Conservation (phyloP, 2,113 vertebrate species). For the Marmota monax region DNA sequence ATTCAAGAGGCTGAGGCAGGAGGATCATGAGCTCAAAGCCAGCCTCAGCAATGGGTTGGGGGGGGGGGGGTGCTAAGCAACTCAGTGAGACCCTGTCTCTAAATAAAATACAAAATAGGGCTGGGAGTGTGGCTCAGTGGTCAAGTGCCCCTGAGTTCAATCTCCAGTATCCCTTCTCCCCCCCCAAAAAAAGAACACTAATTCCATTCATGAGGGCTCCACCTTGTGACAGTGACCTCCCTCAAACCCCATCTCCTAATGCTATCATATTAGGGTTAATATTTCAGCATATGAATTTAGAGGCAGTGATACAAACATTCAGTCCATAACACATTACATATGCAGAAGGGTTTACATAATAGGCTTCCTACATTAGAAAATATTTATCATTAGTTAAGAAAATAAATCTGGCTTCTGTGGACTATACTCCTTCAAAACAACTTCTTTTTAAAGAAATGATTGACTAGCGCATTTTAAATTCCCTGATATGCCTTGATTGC, state of each 20-base stretch:
- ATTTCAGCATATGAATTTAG: background rate
- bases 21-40: no score
- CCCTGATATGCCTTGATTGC: background rate
- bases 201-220: background rate
- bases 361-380: background rate
- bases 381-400: background rate
- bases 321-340: background rate
- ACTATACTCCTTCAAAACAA: background rate
- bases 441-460: conserved; percentile 46
- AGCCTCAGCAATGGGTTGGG: no score
- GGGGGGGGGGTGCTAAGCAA: no score
- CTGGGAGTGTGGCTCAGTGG: no score
- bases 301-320: background rate
- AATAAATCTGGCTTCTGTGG: background rate
- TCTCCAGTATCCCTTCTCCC: no score
- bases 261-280: background rate
- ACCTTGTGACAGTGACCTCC: background rate
- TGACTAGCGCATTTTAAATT: conserved; percentile 3
- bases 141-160: no score
- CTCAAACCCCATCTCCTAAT: background rate
- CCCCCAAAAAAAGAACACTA: no score
- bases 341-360: background rate
- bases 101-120: no score
- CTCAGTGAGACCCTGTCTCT: no score
- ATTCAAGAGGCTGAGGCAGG: no score